Conservation (phyloP, 2,888 invertebrate genomes). For the Thymelicus lineola region DNA sequence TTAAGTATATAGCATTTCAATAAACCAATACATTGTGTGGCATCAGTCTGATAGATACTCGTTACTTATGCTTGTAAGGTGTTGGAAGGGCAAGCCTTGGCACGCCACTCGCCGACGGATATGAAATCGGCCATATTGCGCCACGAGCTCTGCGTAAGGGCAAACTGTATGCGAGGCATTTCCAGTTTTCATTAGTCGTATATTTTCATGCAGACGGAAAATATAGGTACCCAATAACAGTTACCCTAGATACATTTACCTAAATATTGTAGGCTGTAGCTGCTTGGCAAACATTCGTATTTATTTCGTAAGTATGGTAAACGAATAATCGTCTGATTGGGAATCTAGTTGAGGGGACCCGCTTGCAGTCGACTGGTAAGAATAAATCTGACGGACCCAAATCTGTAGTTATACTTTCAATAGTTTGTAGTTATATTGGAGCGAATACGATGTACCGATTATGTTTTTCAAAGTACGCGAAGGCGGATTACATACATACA, state of each 20-base stretch:
- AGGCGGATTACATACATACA: too few species aligned
- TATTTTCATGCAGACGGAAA: not conserved
- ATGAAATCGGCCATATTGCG: constrained; percentile 54
- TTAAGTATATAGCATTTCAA: not conserved
- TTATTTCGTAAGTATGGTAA: too few species aligned
- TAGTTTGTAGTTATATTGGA: too few species aligned
- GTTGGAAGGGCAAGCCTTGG: constrained; percentile 28
- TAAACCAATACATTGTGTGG: not conserved
- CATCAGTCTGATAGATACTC: not conserved
- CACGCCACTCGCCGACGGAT: constrained; percentile 48
- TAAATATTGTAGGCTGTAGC: not conserved
- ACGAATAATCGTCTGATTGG: too few species aligned
- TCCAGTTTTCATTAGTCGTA: constrained; percentile 1
- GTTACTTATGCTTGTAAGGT: not conserved
- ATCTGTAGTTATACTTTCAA: too few species aligned
- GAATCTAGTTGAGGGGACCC: too few species aligned
- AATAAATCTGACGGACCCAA: too few species aligned
- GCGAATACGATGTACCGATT: too few species aligned
- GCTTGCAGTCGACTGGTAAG: too few species aligned
- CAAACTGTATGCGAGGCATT: not conserved
- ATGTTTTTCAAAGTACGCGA: too few species aligned
- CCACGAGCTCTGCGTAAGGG: constrained; percentile 40
- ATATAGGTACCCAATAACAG: constrained; percentile 1
- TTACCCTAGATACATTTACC: not conserved
- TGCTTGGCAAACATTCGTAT: too few species aligned